Evolutionary conservation across 2,797 vertebrate genomes (phyloP), one percentile per base, ranked within the genome.

Genomic region (Syncerus caffer): DNA sequence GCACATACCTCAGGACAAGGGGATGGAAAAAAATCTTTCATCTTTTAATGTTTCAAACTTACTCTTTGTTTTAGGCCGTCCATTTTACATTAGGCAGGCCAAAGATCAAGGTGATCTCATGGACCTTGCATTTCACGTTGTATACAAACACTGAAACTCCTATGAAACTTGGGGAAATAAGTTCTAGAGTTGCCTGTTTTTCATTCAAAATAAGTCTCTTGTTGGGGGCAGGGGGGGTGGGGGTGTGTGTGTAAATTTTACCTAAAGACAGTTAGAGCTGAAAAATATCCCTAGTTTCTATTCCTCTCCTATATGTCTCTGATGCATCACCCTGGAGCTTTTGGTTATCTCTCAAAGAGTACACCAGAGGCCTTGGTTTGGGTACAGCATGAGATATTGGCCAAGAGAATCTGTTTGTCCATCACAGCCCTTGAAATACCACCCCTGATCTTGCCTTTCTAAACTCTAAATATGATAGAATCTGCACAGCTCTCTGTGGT

Each of bases 111-210:
- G 29, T n/a, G 8, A 2, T 87, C 53, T 47, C 42, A 3, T 80
- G 12, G 57, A 79, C 14, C 10, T 83, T 82, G 14, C 29, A 88
- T 94, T 94, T 96, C 51, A 95, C 3, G 4, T 74, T 96, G 87
- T 4, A 25, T 93, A 83, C 38, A 92, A 86, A 90, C 97, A 95
- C 42, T 90, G 71, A 90, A 57, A 94, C 16, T 71, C 2, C n/a
- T 53, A 15, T 92, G 51, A 29, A 95, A 79, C 25, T 89, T 67
- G 58, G 60, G 71, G 57, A 95, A 62, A 60, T 95, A 88, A 94
- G 17, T 96, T 94, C 34, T 90, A 97, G 84, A 62, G 31, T 95
- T 93, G 57, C 53, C 16, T 21, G 19, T 80, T 98, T 97, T 97
- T 90, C 21, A 90, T 83, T 95, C 55, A 95, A 58, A 93, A 51